Evolutionary conservation across 2,888 invertebrate genomes (phyloP).

Genomic region (Priocnemis perturbator): DNA sequence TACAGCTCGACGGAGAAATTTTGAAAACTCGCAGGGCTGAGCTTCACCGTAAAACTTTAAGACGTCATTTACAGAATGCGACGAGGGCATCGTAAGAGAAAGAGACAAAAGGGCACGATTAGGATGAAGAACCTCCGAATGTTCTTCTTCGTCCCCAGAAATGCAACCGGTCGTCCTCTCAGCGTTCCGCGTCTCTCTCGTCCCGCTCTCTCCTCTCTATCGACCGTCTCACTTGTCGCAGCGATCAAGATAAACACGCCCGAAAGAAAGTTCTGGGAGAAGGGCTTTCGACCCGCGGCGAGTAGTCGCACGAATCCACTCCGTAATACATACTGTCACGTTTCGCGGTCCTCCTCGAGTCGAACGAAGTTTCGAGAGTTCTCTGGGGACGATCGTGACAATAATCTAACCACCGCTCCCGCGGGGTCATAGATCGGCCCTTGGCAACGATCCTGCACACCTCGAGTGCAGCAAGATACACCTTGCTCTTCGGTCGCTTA

Average conservation of each 20-base stretch:
- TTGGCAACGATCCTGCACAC: slow-evolving; percentile 2
- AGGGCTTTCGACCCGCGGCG: slow-evolving; percentile 43
- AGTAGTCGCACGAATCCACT: slow-evolving; percentile 18
- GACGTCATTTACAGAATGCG: too few species aligned
- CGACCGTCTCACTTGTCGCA: slow-evolving; percentile 2
- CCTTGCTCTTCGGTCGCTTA: too few species aligned
- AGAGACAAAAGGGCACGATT: not conserved
- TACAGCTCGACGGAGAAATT: too few species aligned
- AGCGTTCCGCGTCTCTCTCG: slow-evolving; percentile 7
- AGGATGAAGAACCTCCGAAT: slow-evolving; percentile 21
- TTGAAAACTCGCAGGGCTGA: too few species aligned
- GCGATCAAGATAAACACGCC: slow-evolving; percentile 50
- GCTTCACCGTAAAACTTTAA: too few species aligned
- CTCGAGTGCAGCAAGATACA: too few species aligned
- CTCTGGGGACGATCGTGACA: not conserved
- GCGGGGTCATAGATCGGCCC: not conserved
- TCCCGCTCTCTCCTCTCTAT: not conserved
- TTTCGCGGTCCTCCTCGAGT: slow-evolving; percentile 20
- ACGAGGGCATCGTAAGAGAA: not conserved
- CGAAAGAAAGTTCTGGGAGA: slow-evolving; percentile 39
- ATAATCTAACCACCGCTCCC: slow-evolving; percentile 5
- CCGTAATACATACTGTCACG: slow-evolving; percentile 42
- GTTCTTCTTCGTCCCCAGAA: slow-evolving; percentile 18
- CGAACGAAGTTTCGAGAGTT: slow-evolving; percentile 23
- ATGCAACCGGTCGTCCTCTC: slow-evolving; percentile 1